Percentiles rank a stretch among this genome's conserved stretches.
phyloP scores from a whole-genome alignment of 2,113 vertebrate genomes.

The Pollimyrus isidori region DNA sequence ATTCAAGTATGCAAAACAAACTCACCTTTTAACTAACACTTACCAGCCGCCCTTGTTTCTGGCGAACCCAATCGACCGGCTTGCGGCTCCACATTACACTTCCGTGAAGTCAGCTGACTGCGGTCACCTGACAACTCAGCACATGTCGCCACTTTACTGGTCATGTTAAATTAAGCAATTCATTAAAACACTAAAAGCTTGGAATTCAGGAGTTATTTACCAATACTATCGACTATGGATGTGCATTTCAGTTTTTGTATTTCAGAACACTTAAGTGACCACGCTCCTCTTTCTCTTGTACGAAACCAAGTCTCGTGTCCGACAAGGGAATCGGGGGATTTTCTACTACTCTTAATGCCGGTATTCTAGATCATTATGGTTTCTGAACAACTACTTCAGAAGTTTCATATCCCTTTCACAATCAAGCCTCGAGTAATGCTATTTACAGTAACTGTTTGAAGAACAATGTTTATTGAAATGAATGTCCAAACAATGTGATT shows the following conservation, averaged over 20 bases:
- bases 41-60: background rate
- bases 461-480: slow-evolving; percentile 56
- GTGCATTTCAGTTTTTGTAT: background rate
- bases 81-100: background rate
- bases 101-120: background rate
- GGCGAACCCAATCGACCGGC: background rate
- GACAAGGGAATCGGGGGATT: background rate
- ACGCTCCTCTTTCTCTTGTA: background rate
- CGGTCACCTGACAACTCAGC: background rate
- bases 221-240: background rate
- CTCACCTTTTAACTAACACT: background rate
- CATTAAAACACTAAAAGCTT: background rate
- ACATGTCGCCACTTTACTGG: background rate
- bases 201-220: background rate
- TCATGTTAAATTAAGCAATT: background rate
- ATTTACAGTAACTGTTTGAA: slow-evolving; percentile 44
- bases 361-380: background rate
- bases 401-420: background rate
- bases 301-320: background rate
- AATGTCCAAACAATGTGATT: slow-evolving; percentile 55
- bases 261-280: background rate
- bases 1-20: background rate
- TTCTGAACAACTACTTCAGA: background rate
- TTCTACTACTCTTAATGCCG: background rate
- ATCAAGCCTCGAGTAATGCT: slow-evolving; percentile 13